These are phyloP conservation scores for Parapsyche elsis DNA, from an alignment of 1,140 invertebrate species.

Conservation along the genomic window DNA sequence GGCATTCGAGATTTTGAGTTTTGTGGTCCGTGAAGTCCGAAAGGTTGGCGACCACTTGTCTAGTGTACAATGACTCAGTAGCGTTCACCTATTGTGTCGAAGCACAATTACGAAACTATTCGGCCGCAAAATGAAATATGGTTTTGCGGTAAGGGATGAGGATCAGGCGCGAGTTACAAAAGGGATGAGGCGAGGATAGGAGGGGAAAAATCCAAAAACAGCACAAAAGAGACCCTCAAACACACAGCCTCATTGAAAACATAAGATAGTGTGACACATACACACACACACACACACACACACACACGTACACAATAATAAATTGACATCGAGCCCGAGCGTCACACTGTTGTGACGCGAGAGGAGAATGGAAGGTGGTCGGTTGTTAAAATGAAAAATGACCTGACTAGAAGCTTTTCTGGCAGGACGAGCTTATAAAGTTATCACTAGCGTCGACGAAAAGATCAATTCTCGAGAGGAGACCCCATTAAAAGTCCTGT, in stretches of 20 bases:
- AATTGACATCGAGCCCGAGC: not conserved
- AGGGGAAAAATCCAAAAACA: not conserved
- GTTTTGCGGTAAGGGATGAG: not conserved
- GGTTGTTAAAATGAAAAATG: constrained; percentile 4
- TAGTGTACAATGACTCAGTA: not conserved
- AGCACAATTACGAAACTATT: not conserved
- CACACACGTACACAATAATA: not conserved
- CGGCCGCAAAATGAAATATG: not conserved
- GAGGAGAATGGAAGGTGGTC: not conserved
- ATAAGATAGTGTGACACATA: not conserved
- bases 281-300: not conserved
- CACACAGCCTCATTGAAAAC: too few species aligned
- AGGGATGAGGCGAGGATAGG: not conserved
- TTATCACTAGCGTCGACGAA: not conserved
- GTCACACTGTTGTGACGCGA: not conserved
- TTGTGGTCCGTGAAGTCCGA: too few species aligned
- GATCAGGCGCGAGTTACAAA: not conserved
- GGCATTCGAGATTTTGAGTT: too few species aligned
- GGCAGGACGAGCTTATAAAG: not conserved
- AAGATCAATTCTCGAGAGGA: not conserved
- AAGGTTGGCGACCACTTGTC: too few species aligned
- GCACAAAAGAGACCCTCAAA: not conserved
- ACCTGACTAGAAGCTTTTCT: not conserved
- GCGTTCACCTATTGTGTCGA: not conserved
- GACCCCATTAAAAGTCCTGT: not conserved